These are phyloP conservation scores for Telmatherina bonti DNA, from an alignment of 2,797 vertebrate genomes.

Conservation along the genomic window DNA sequence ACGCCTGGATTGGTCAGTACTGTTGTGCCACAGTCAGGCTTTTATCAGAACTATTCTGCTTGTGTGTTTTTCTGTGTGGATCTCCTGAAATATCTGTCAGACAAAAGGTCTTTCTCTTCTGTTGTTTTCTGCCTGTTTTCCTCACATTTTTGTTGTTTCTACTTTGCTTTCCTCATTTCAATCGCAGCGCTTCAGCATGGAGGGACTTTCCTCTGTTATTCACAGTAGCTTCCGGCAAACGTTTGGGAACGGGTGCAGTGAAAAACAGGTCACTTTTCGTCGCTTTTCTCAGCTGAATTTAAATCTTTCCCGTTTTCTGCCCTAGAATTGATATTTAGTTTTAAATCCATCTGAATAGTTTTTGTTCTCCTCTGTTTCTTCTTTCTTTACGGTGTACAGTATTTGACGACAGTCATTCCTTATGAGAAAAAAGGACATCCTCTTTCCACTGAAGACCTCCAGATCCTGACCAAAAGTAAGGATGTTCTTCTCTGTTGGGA, in stretches of 20 bases:
- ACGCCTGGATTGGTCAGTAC: constrained; percentile 84
- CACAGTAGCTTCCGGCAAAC: constrained; percentile 98
- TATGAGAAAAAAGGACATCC: constrained; percentile 94
- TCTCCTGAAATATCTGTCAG: neutral
- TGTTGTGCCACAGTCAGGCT: neutral
- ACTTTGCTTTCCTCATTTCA: constrained; percentile 49
- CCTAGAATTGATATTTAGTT: neutral
- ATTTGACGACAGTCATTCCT: constrained; percentile 97
- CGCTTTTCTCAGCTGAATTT: constrained; percentile 54
- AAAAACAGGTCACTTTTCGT: constrained; percentile 92
- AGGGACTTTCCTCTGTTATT: constrained; percentile 96
- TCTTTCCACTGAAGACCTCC: constrained; percentile 94
- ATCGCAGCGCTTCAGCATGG: constrained; percentile 98
- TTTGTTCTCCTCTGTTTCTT: neutral
- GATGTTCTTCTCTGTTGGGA: neutral
- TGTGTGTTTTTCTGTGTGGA: neutral
- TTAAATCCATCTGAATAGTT: neutral
- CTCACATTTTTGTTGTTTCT: neutral
- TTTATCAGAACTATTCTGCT: neutral
- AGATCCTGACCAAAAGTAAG: constrained; percentile 96
- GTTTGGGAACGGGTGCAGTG: constrained; percentile 92
- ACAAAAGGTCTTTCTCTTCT: neutral
- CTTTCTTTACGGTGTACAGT: constrained; percentile 76
- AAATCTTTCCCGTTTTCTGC: constrained; percentile 2
- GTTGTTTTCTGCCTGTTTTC: neutral